Evolutionary conservation across 53 echinoderm and acorn worm genomes (phyloP).

Genomic region (Temnopleurus reevesii): DNA sequence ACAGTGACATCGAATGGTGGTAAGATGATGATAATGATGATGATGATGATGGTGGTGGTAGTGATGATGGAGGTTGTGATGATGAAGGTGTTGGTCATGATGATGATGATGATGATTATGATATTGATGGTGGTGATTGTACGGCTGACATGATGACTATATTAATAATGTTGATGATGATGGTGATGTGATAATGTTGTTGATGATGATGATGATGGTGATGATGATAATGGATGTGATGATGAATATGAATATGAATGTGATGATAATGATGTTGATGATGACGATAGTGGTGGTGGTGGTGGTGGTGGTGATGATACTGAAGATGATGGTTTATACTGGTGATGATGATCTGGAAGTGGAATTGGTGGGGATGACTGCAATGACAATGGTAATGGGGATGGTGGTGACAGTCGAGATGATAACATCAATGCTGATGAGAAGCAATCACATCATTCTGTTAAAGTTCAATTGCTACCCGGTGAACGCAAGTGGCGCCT

Average conservation of each 20-base stretch:
- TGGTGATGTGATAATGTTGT: neutral
- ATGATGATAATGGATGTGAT: neutral
- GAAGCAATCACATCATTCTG: too few relatives aligned
- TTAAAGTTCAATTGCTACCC: too few relatives aligned
- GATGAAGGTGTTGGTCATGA: constrained; percentile 42
- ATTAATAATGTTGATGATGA: neutral
- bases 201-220: neutral
- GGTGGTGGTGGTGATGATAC: neutral
- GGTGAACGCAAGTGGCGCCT: too few relatives aligned
- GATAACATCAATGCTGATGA: neutral
- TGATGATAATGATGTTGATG: neutral
- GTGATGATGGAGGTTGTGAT: constrained; percentile 17
- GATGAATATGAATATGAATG: neutral
- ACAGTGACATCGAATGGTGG: neutral
- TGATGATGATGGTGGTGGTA: constrained; percentile 13
- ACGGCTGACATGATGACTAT: neutral
- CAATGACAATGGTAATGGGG: neutral
- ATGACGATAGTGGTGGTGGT: neutral
- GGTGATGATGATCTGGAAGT: too few relatives aligned
- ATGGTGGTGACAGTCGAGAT: neutral
- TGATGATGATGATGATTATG: constrained; percentile 27
- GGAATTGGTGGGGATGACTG: too few relatives aligned
- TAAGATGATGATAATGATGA: neutral
- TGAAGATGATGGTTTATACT: neutral
- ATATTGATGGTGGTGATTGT: neutral